phyloP scores from a whole-genome alignment of 1,140 invertebrate genomes.

The Drosophila hydei region DNA sequence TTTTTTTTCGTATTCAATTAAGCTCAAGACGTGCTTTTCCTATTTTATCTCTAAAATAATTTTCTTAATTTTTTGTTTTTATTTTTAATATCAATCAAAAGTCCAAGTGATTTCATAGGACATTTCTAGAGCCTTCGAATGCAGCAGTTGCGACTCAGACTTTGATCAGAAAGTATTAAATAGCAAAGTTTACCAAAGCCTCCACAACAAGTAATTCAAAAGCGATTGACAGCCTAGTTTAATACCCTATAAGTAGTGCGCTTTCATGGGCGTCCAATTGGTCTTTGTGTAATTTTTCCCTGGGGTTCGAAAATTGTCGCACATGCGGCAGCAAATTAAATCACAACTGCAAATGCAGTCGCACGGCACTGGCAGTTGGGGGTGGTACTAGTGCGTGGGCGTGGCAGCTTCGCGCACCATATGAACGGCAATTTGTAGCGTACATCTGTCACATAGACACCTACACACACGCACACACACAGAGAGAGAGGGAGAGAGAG shows the following conservation, averaged over 20 bases:
- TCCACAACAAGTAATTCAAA: too few relatives aligned
- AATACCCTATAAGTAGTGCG: background rate
- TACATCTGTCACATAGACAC: constrained; percentile 46
- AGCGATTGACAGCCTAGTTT: background rate
- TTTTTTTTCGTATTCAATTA: too few relatives aligned
- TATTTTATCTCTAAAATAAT: too few relatives aligned
- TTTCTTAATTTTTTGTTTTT: too few relatives aligned
- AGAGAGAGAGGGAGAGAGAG: background rate
- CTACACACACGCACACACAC: background rate
- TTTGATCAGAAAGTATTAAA: too few relatives aligned
- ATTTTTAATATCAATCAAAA: too few relatives aligned
- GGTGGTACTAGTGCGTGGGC: constrained; percentile 27
- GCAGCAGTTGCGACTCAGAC: too few relatives aligned
- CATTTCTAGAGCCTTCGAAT: too few relatives aligned
- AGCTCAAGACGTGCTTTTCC: too few relatives aligned
- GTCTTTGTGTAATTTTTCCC: constrained; percentile 48
- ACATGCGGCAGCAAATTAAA: constrained; percentile 73
- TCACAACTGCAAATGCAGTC: constrained; percentile 58
- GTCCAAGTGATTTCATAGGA: too few relatives aligned
- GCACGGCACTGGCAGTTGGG: constrained; percentile 11
- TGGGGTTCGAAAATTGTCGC: constrained; percentile 49
- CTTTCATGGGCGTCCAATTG: background rate
- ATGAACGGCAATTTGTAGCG: constrained; percentile 40
- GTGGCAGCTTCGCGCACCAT: constrained; percentile 27
- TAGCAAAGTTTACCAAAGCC: too few relatives aligned